Base-by-base conservation (phyloP, 2,113 vertebrate species). In the Pseudopipra pipra region DNA sequence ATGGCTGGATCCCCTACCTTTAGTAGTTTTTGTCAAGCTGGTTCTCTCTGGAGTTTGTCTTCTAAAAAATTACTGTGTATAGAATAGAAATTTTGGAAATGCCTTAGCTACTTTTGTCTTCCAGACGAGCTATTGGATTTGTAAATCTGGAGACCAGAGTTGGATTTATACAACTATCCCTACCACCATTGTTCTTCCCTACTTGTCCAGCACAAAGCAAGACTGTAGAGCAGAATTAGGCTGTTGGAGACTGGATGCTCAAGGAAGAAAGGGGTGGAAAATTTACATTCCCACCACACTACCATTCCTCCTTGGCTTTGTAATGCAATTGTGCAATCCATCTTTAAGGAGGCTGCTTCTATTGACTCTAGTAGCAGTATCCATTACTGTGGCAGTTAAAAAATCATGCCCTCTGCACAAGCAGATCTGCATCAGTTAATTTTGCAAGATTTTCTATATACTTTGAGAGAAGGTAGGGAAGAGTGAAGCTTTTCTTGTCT, bases 1-100 rank as follows among this genome's bases (percentile, higher is more conserved):
- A 55, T 47, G 0, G 65, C 6, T 49, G 4, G 0, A 2, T 75
- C 5, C 4, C 11, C 46, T 61, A 22, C 4, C 2, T 46, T 70
- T 49, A 59, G n/a, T 33, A 59, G 39, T 31, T 74, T 11, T 31
- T 39, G 23, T 20, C 70, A 14, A 43, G 8, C 2, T 49, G 8
- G 1, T 43, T 80, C 16, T 51, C 52, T 71, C 18, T 28, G 2
- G 4, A 6, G 2, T 13, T 67, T 61, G 3, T 43, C 8, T 90
- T 65, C 74, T 52, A 14, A 65, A 74, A 35, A 41, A 31, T 25
- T 25, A 22, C 4, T 25, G 2, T 25, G 5, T 43, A 71, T 27
- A 43, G 8, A 61, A 41, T 12, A 71, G 5, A 31, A 43, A 28
- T 71, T 81, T 74, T 73, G 19, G 22, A 68, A 91, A 70, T 20